These are phyloP conservation scores for Zelleria hepariella DNA, from an alignment of 2,888 invertebrate genomes.

Conservation along the genomic window DNA sequence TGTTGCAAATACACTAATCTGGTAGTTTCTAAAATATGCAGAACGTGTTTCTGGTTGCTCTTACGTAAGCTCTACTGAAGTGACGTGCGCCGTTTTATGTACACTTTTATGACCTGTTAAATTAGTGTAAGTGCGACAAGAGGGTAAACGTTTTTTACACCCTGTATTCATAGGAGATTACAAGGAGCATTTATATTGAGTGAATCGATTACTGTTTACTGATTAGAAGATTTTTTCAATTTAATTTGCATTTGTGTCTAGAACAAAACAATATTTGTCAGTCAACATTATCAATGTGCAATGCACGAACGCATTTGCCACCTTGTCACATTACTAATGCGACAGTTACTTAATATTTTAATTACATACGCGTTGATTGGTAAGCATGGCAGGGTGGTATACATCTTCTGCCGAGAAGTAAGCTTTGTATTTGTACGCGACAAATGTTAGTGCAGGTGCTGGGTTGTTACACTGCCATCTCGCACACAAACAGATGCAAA, in stretches of 20 bases:
- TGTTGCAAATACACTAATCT: neutral
- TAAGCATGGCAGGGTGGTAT: neutral
- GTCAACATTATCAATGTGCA: too few species aligned
- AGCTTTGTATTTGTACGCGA: neutral
- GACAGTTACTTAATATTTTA: neutral
- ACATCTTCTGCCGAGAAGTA: neutral
- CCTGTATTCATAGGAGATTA: slow-evolving; percentile 18
- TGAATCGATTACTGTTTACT: slow-evolving; percentile 13
- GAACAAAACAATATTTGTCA: too few species aligned
- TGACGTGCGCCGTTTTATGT: neutral
- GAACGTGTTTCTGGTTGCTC: neutral
- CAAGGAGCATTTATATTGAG: slow-evolving; percentile 46
- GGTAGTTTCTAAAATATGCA: neutral
- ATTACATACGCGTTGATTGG: slow-evolving; percentile 14
- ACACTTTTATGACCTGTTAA: neutral
- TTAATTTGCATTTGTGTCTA: slow-evolving; percentile 38
- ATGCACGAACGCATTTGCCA: too few species aligned
- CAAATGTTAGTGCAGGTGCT: neutral
- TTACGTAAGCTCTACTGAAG: neutral
- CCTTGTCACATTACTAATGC: too few species aligned
- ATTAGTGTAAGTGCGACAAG: neutral
- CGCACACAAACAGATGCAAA: neutral
- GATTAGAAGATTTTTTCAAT: slow-evolving; percentile 9
- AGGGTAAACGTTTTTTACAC: neutral
- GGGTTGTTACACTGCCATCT: too few species aligned